Evolutionary conservation across 2,797 vertebrate genomes (phyloP).

Genomic region (Gallinago nigripennis): DNA sequence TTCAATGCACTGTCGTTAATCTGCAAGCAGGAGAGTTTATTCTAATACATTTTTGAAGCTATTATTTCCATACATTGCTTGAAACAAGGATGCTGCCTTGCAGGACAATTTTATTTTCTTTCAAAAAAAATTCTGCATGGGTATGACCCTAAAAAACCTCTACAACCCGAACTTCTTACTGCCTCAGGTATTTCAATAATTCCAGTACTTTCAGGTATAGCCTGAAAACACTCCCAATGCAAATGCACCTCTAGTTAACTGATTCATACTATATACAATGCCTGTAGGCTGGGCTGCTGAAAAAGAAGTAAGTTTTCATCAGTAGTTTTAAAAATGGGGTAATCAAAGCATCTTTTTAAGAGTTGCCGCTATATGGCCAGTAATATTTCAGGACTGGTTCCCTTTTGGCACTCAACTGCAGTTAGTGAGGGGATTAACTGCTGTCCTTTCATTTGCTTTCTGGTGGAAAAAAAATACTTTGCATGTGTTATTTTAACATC

Average conservation of each 20-base stretch:
- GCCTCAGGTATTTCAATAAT: accelerated
- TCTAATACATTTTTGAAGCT: accelerated
- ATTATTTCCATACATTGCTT: neutral
- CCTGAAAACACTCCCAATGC: neutral
- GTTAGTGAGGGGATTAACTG: neutral
- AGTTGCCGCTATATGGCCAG: neutral
- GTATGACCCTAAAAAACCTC: neutral
- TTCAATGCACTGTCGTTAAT: neutral
- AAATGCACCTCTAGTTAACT: neutral
- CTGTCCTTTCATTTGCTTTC: neutral
- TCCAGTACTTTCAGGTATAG: accelerated
- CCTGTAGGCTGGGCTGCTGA: neutral
- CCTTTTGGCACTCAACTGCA: neutral
- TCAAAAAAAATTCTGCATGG: neutral
- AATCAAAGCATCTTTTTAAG: neutral
- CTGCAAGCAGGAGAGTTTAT: neutral
- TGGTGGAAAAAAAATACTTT: neutral
- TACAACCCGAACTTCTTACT: no score
- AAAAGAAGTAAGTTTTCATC: neutral
- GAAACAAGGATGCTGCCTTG: neutral
- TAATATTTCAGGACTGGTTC: neutral
- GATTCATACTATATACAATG: accelerated
- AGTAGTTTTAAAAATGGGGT: neutral
- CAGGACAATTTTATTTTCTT: neutral
- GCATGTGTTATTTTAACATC: neutral